These are phyloP conservation scores for Plecotus auritus DNA, from an alignment of 2,113 vertebrate genomes.

Conservation along the genomic window DNA sequence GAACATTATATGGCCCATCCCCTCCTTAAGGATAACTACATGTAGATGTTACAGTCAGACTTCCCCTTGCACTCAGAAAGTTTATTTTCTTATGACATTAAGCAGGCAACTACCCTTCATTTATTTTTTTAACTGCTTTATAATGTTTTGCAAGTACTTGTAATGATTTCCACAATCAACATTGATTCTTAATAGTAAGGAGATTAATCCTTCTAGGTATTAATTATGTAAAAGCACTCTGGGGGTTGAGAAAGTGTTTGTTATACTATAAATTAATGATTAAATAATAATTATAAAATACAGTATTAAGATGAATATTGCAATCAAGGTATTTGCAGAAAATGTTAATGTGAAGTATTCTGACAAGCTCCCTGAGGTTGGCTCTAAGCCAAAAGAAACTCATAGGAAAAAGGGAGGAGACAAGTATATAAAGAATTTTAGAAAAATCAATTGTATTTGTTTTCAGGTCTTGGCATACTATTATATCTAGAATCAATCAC, in stretches of 20 bases:
- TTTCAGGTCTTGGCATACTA: neutral
- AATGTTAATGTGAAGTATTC: constrained; percentile 10
- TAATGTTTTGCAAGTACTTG: constrained; percentile 26
- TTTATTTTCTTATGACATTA: constrained; percentile 8
- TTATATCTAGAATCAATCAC: neutral
- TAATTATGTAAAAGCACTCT: constrained; percentile 41
- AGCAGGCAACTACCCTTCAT: neutral
- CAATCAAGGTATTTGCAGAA: constrained; percentile 41
- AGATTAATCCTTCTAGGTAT: constrained; percentile 47
- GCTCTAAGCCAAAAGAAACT: neutral
- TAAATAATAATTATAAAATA: constrained; percentile 59
- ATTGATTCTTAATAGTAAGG: constrained; percentile 28
- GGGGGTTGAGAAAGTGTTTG: constrained; percentile 28
- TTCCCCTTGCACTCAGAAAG: neutral
- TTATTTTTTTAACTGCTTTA: constrained; percentile 23
- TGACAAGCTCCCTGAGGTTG: neutral
- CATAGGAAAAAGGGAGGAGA: neutral
- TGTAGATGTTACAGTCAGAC: neutral
- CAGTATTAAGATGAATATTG: constrained; percentile 30
- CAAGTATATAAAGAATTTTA: neutral
- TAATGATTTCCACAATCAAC: constrained; percentile 35
- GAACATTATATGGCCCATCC: neutral
- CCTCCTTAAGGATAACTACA: neutral
- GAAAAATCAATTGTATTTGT: neutral
- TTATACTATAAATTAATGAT: constrained; percentile 51